Conservation (phyloP, 2,888 invertebrate species). For the Clusia tigrina region DNA sequence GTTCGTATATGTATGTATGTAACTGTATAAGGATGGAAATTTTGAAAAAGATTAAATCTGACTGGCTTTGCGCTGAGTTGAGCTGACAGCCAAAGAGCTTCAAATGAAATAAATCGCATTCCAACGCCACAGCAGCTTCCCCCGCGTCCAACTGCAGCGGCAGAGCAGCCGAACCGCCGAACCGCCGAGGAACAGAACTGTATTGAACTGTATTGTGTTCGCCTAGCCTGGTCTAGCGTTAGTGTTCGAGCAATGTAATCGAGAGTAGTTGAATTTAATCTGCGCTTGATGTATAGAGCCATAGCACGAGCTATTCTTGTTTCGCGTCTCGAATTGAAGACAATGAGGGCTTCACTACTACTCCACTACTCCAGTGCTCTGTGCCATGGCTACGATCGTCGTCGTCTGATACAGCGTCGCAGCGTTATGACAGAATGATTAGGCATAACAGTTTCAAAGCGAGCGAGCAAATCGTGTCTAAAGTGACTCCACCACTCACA, state of each 20-base stretch:
- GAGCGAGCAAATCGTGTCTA: slow-evolving; percentile 55
- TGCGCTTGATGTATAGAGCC: slow-evolving; percentile 58
- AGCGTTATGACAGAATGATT: slow-evolving; percentile 64
- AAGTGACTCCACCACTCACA: slow-evolving; percentile 35
- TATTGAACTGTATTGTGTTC: no score
- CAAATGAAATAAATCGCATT: slow-evolving; percentile 48
- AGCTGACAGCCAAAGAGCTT: slow-evolving; percentile 40
- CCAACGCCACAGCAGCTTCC: slow-evolving; percentile 40
- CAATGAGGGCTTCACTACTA: slow-evolving; percentile 45
- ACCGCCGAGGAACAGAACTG: no score
- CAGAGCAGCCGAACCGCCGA: neutral
- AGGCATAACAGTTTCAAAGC: slow-evolving; percentile 60
- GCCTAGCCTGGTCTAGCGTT: neutral
- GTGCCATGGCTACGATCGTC: slow-evolving; percentile 51
- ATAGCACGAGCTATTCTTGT: slow-evolving; percentile 61
- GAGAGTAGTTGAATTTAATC: slow-evolving; percentile 57
- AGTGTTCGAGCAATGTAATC: slow-evolving; percentile 13
- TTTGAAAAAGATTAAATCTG: slow-evolving; percentile 5
- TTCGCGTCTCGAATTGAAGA: slow-evolving; percentile 39
- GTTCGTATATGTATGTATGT: no score
- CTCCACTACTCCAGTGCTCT: no score
- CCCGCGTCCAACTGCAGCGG: slow-evolving; percentile 4
- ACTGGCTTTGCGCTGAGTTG: slow-evolving; percentile 14
- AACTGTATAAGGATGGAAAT: neutral
- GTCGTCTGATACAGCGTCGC: slow-evolving; percentile 53